Conservation (phyloP, 2,113 vertebrate species). For the Rhea americana region DNA sequence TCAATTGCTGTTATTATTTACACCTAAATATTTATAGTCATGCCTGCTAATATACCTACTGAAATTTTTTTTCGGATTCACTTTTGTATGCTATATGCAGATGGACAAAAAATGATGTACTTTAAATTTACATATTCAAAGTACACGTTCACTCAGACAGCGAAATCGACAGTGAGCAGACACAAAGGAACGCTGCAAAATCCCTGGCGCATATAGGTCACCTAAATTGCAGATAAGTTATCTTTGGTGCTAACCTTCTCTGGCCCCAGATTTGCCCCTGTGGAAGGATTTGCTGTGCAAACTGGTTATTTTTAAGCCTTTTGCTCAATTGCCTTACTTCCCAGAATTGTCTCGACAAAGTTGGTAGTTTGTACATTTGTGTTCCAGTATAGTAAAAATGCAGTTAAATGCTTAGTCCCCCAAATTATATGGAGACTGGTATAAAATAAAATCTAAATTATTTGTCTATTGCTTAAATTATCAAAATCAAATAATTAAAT, state of each 20-base stretch:
- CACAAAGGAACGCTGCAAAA: slow-evolving; percentile 49
- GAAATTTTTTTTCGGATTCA: neutral
- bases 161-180: slow-evolving; percentile 33
- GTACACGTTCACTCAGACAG: slow-evolving; percentile 30
- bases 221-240: slow-evolving; percentile 52
- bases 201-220: slow-evolving; percentile 61
- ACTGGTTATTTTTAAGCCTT: neutral
- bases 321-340: neutral
- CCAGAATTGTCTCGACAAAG: neutral
- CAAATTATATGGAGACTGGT: neutral
- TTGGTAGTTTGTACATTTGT: neutral
- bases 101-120: slow-evolving; percentile 36
- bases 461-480: neutral
- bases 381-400: neutral
- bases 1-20: neutral
- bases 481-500: neutral
- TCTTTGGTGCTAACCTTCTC: neutral
- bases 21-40: neutral
- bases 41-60: neutral
- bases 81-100: neutral
- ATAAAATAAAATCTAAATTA: slow-evolving; percentile 21
- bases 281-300: neutral
- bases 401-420: neutral
- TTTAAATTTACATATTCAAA: slow-evolving; percentile 63
- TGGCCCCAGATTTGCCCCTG: neutral